Conservation (phyloP, 2,888 invertebrate genomes). For the Gerosis bhagava region DNA sequence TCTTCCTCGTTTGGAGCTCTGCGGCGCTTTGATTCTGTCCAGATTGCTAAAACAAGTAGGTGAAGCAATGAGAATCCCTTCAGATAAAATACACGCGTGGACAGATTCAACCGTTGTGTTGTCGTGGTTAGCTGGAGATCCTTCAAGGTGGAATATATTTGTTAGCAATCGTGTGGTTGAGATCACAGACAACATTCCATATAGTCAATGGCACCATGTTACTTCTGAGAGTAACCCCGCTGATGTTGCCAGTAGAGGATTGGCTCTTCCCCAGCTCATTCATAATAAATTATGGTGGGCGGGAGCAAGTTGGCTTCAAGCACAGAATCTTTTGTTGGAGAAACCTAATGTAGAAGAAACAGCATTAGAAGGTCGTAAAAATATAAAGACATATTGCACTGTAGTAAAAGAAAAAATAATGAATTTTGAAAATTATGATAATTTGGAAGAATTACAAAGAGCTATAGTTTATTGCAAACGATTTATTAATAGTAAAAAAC, state of each 20-base stretch:
- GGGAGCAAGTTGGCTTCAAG: slow-evolving; percentile 25
- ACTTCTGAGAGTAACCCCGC: slow-evolving; percentile 34
- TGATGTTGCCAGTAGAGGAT: slow-evolving; percentile 38
- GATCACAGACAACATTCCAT: no score
- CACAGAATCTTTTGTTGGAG: slow-evolving; percentile 7
- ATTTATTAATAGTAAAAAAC: slow-evolving; percentile 5
- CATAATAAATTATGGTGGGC: no score
- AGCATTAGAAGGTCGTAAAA: slow-evolving; percentile 25
- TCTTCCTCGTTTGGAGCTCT: slow-evolving; percentile 27
- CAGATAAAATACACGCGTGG: no score
- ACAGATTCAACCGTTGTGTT: slow-evolving; percentile 28
- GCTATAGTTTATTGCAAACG: neutral
- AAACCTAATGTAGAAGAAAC: slow-evolving; percentile 2
- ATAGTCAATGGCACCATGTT: slow-evolving; percentile 28
- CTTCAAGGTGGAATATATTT: slow-evolving; percentile 26
- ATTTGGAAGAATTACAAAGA: slow-evolving; percentile 8
- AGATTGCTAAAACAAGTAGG: slow-evolving; percentile 24
- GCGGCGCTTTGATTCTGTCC: slow-evolving; percentile 20
- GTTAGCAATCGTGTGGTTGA: slow-evolving; percentile 26
- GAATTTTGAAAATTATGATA: neutral
- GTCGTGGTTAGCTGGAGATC: slow-evolving; percentile 27
- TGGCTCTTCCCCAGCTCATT: no score
- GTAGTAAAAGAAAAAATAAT: neutral
- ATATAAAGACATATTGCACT: no score
- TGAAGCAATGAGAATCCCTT: no score